phyloP scores from a whole-genome alignment of 2,113 vertebrate genomes.

The Psophia crepitans region DNA sequence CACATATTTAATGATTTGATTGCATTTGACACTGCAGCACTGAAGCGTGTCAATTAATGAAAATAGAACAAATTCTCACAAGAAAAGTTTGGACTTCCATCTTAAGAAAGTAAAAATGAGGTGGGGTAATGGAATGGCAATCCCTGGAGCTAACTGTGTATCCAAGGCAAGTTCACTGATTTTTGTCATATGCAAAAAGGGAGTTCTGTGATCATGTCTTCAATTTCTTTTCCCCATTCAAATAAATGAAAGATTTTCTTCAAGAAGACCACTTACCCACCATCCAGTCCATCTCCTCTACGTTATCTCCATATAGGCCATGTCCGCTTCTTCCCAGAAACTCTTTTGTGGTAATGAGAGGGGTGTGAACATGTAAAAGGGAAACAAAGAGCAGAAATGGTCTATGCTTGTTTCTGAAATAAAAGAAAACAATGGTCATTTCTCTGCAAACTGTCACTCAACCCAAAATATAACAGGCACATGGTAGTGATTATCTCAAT shows the following conservation, averaged over 20 bases:
- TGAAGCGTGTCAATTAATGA: not conserved
- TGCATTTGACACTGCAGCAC: not conserved
- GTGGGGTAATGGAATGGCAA: not conserved
- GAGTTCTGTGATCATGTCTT: not conserved
- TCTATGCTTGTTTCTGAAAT: constrained; percentile 75
- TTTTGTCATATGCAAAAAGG: not conserved
- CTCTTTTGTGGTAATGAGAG: constrained; percentile 72
- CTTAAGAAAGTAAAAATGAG: not conserved
- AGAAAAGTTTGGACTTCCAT: not conserved
- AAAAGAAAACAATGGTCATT: not conserved
- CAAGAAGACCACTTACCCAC: constrained; percentile 73
- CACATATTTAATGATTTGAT: not conserved
- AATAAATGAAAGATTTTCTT: not conserved
- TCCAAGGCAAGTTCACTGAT: not conserved
- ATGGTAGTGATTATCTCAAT: not conserved
- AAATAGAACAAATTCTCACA: not conserved
- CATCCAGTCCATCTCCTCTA: constrained; percentile 89
- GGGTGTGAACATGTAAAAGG: constrained; percentile 81
- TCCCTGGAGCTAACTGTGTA: not conserved
- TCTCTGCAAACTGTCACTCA: not conserved
- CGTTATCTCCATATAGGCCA: constrained; percentile 85
- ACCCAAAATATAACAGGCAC: not conserved
- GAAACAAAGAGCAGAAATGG: constrained; percentile 87
- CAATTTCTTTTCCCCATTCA: not conserved
- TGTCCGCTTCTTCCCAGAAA: constrained; percentile 84